Conservation (phyloP, 2,888 invertebrate species). For the Ctenicera cuprea region DNA sequence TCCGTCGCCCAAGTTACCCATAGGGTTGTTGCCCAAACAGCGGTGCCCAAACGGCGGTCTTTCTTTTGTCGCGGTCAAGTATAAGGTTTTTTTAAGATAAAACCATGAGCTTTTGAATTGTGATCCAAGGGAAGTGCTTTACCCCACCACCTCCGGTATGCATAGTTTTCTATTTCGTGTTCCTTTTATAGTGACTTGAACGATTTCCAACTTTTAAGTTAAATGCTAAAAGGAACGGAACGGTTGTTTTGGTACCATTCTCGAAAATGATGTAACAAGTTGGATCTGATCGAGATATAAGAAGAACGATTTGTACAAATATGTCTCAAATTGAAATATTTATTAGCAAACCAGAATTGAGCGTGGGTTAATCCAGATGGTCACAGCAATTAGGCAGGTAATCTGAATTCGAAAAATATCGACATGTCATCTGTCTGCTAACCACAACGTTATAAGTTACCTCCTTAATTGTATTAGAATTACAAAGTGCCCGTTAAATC, state of each 20-base stretch:
- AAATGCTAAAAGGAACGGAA: background rate
- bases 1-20: too few species aligned
- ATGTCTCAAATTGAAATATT: constrained; percentile 20
- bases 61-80: too few species aligned
- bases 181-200: too few species aligned
- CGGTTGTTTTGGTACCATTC: background rate
- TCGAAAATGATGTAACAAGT: background rate
- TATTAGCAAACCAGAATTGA: constrained; percentile 19
- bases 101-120: too few species aligned
- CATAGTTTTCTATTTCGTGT: too few species aligned
- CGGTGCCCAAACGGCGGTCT: too few species aligned
- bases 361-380: constrained; percentile 33
- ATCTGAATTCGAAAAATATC: constrained; percentile 37
- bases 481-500: constrained; percentile 27
- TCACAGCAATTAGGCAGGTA: constrained; percentile 32
- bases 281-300: constrained; percentile 5
- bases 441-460: constrained; percentile 32
- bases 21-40: too few species aligned
- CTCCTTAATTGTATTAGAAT: constrained; percentile 34
- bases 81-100: too few species aligned
- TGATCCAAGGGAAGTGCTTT: too few species aligned
- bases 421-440: constrained; percentile 22
- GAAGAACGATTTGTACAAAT: constrained; percentile 14
- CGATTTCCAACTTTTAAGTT: background rate
- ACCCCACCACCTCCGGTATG: too few species aligned